A percentile compares a stretch with the other conserved stretches of the same genome.
These are phyloP conservation scores for Heliconius ismenius DNA, from an alignment of 2,888 invertebrate species.

Conservation along the genomic window DNA sequence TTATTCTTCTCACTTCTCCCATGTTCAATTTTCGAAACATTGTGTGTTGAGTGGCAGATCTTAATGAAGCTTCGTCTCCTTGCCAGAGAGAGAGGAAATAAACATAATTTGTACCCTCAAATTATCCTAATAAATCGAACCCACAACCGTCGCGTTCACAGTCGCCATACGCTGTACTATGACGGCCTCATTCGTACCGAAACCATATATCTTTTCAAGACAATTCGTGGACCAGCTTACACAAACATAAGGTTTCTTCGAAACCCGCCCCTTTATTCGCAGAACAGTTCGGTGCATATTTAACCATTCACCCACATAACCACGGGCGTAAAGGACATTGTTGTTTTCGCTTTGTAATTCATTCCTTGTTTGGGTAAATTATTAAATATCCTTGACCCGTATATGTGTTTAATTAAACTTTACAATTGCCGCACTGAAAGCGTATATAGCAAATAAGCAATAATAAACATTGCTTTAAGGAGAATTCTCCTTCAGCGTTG, in stretches of 20 bases:
- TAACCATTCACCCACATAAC: neutral
- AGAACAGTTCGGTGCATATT: slow-evolving; percentile 8
- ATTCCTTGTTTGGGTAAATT: neutral
- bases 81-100: neutral
- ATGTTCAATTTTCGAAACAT: neutral
- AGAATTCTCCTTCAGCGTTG: neutral
- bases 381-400: neutral
- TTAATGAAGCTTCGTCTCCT: neutral
- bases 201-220: neutral
- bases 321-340: slow-evolving; percentile 9
- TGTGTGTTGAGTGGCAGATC: neutral
- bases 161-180: too few relatives aligned
- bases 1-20: too few relatives aligned
- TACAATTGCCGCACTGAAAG: neutral
- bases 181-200: too few relatives aligned
- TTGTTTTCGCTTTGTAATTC: slow-evolving; percentile 15
- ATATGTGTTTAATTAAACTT: neutral
- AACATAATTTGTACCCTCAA: neutral
- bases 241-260: neutral
- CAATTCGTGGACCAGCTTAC: neutral
- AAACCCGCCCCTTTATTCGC: neutral
- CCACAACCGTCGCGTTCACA: too few relatives aligned
- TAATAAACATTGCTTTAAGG: neutral
- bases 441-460: neutral
- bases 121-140: too few relatives aligned